Evolutionary conservation across 2,888 invertebrate genomes (phyloP), one percentile per base, ranked within the genome.

Genomic region (Halocaridina rubra): DNA sequence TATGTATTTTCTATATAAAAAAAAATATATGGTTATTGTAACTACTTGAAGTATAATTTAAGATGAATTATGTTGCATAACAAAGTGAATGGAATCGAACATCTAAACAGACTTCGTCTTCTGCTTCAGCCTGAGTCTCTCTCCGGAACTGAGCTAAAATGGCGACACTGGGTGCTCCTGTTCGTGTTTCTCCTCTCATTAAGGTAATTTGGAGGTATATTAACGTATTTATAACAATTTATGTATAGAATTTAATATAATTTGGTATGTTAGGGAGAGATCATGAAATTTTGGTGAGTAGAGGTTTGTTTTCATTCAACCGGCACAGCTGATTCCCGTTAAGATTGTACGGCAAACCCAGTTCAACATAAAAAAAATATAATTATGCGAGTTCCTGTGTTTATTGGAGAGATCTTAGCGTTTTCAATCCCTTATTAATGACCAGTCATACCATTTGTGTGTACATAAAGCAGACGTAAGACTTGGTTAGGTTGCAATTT

Each of bases 181-280:
- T 85, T 32, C 80, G 77, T 29, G 85, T 85, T 61, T 85, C 85
- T 53, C 85, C 85, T 29, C 46, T 85, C 13, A 85, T 85, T 71
- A 85, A 85, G 80, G 85, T 80, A 77, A 67, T 46, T 29, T 10
- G n/a, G n/a, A n/a, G n/a, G n/a, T n/a, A n/a, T n/a, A n/a, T n/a
- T n/a, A n/a, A n/a, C n/a, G n/a, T n/a, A n/a, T n/a, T n/a, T n/a
- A n/a, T n/a, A n/a, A n/a, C n/a, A n/a, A n/a, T n/a, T n/a, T n/a
- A n/a, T n/a, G n/a, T 24, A 2, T 1, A 0, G 22, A 10, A 3
- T 4, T 33, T 19, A 19, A n/a, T 61, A 61, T n/a, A 61, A 19
- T 10, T 19, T 10, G 16, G 32, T 27, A 69, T 2, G 0, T 0
- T 29, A 3, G 10, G 13, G n/a, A 30, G 27, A 4, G 16, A 27